phyloP scores from a whole-genome alignment of 2,888 invertebrate genomes.

The Drosophila leonis region DNA sequence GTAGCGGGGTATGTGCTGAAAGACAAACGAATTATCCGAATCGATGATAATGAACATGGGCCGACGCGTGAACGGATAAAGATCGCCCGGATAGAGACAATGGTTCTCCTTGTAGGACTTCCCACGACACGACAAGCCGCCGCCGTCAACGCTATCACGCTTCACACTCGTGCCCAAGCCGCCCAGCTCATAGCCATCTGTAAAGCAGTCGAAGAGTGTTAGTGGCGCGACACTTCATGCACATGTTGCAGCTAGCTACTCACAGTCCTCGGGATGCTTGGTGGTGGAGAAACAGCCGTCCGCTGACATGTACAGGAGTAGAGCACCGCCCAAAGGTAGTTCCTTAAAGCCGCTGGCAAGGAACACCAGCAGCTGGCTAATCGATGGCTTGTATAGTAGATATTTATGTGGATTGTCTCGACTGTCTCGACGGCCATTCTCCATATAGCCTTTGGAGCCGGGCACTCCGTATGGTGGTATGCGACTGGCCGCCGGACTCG shows the following conservation, averaged over 20 bases:
- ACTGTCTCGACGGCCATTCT: constrained; percentile 89
- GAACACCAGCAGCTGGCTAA: constrained; percentile 97
- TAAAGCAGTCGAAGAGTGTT: constrained; percentile 67
- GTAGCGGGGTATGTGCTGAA: constrained; percentile 94
- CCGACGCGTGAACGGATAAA: constrained; percentile 96
- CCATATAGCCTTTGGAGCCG: constrained; percentile 87
- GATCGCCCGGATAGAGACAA: constrained; percentile 96
- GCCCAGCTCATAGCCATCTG: constrained; percentile 95
- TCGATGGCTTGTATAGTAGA: constrained; percentile 96
- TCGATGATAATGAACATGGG: constrained; percentile 97
- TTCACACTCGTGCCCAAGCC: constrained; percentile 96
- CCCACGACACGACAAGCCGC: constrained; percentile 84
- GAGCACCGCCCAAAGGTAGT: constrained; percentile 94
- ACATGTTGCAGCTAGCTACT: constrained; percentile 77
- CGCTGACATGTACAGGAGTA: constrained; percentile 96
- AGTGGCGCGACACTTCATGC: not conserved
- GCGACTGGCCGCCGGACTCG: constrained; percentile 86
- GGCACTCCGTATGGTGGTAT: constrained; percentile 87
- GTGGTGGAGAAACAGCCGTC: constrained; percentile 94
- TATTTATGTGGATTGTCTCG: constrained; percentile 98
- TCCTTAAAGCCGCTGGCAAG: constrained; percentile 97
- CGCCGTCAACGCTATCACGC: constrained; percentile 88
- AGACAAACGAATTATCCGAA: constrained; percentile 97
- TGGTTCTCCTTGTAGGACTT: constrained; percentile 89
- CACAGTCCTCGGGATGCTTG: constrained; percentile 95